phyloP scores from a whole-genome alignment of 2,797 vertebrate species.

The Helarctos malayanus region DNA sequence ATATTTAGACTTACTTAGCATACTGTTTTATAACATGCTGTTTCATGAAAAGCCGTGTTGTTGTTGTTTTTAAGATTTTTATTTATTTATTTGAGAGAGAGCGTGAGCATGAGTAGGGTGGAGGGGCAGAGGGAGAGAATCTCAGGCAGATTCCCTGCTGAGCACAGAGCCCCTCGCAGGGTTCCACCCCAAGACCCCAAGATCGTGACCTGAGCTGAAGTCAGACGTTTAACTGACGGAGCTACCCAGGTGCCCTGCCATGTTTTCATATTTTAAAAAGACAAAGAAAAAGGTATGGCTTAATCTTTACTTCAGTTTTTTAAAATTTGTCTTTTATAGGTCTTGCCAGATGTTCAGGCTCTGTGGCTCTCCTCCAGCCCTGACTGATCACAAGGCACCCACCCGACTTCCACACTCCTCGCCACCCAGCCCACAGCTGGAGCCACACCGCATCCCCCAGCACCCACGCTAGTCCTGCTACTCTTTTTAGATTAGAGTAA shows the following conservation, averaged over 20 bases:
- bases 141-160: background rate
- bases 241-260: background rate
- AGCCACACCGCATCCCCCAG: too few species aligned
- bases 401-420: background rate
- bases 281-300: background rate
- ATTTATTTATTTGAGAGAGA: background rate
- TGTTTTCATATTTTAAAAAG: slow-evolving; percentile 24
- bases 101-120: background rate
- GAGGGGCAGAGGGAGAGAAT: background rate
- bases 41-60: slow-evolving; percentile 16
- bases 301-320: slow-evolving; percentile 3
- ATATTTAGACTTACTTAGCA: slow-evolving; percentile 37
- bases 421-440: background rate
- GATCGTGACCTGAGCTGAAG: background rate
- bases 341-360: background rate
- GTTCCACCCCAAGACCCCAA: background rate
- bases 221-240: background rate
- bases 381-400: background rate
- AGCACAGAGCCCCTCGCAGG: background rate
- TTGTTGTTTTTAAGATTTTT: background rate
- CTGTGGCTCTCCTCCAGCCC: background rate
- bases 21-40: background rate
- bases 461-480: background rate
- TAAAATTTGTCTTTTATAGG: background rate
- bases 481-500: background rate